Conservation (phyloP, 2,797 vertebrate genomes). For the Tiaroga cobitis region DNA sequence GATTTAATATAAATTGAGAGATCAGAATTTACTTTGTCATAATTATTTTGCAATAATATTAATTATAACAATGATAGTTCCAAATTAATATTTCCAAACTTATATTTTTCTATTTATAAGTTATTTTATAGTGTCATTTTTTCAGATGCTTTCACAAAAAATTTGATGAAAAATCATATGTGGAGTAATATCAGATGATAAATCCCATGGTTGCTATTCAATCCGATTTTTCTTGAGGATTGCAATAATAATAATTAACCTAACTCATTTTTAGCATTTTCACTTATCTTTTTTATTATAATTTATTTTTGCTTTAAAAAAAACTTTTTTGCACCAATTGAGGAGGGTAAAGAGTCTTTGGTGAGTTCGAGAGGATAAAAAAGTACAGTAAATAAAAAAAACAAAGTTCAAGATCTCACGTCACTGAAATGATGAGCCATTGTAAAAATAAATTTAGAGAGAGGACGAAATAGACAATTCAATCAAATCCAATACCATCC, state of each 20-base stretch:
- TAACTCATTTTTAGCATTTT: background rate
- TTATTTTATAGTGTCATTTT: background rate
- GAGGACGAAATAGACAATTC: background rate
- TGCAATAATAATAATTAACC: background rate
- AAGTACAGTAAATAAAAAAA: background rate
- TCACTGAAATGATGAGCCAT: background rate
- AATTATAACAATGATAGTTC: background rate
- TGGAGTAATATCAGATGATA: background rate
- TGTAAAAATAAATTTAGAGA: slow-evolving; percentile 4
- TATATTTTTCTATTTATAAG: too few relatives aligned
- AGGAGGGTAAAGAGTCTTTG: background rate
- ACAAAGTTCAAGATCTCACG: background rate
- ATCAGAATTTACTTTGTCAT: background rate
- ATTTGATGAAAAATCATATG: background rate
- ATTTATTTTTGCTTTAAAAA: background rate
- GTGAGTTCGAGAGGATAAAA: background rate
- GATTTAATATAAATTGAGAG: background rate
- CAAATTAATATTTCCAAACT: background rate
- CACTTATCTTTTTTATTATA: background rate
- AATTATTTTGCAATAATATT: background rate
- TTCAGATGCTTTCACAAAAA: background rate
- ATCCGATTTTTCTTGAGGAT: background rate
- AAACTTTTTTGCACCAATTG: background rate
- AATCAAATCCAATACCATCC: slow-evolving; percentile 2
- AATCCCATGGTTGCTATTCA: background rate